Conservation (phyloP, 1,140 invertebrate species). For the Heliothis virescens region DNA sequence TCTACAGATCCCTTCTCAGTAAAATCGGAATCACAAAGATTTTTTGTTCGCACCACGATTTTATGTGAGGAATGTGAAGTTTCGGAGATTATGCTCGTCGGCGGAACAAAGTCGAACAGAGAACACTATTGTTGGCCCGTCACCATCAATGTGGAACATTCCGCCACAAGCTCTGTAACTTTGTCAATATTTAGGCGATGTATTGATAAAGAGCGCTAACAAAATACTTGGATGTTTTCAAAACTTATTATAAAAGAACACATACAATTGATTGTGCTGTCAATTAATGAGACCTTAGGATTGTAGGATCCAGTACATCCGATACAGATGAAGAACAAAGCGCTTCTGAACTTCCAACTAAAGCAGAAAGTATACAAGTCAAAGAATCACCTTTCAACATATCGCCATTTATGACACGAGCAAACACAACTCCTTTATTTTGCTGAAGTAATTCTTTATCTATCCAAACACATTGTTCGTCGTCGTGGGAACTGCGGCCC, state of each 20-base stretch:
- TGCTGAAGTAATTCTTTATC: slow-evolving; percentile 41
- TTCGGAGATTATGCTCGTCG: slow-evolving; percentile 69
- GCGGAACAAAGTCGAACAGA: slow-evolving; percentile 58
- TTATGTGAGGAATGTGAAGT: slow-evolving; percentile 79
- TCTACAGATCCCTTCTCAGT: slow-evolving; percentile 47
- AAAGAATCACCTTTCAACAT: slow-evolving; percentile 17
- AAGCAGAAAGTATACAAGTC: not conserved
- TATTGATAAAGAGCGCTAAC: slow-evolving; percentile 24
- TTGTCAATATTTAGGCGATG: slow-evolving; percentile 42
- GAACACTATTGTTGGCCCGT: slow-evolving; percentile 57
- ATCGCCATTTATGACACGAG: slow-evolving; percentile 36
- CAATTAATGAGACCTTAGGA: no score
- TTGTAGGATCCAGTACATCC: no score
- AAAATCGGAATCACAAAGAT: slow-evolving; percentile 36
- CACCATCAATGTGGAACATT: slow-evolving; percentile 36
- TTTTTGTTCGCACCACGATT: slow-evolving; percentile 63
- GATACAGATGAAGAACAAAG: no score
- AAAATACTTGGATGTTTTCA: not conserved
- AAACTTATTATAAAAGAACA: no score
- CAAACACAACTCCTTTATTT: slow-evolving; percentile 38
- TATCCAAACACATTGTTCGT: slow-evolving; percentile 31
- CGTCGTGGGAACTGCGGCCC: slow-evolving; percentile 41
- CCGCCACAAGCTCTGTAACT: slow-evolving; percentile 1
- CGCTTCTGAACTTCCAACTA: not conserved
- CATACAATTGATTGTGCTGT: no score